Evolutionary conservation across 2,888 invertebrate species (phyloP).

Genomic region (Xestobium rufovillosum): DNA sequence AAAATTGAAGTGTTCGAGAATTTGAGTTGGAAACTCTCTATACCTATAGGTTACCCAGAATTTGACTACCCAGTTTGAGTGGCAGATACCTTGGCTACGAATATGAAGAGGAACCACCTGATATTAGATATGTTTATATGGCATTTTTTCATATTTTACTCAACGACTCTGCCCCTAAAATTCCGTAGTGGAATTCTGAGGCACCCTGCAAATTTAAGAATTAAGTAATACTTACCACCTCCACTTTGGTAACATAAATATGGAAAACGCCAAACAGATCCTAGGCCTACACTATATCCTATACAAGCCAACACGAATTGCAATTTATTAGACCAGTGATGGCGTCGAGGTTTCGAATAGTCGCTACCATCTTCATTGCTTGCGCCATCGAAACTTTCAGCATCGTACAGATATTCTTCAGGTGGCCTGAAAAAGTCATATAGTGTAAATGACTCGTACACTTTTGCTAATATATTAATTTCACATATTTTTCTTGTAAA

Average conservation of each 20-base stretch:
- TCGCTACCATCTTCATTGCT: slow-evolving; percentile 63
- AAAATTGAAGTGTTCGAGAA: too few species aligned
- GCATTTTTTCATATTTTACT: too few species aligned
- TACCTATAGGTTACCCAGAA: too few species aligned
- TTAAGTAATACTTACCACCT: slow-evolving; percentile 79
- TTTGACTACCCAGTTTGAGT: too few species aligned
- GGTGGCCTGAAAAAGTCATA: slow-evolving; percentile 60
- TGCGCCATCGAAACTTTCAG: slow-evolving; percentile 66
- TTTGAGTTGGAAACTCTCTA: too few species aligned
- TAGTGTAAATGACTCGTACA: too few species aligned
- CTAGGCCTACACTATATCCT: slow-evolving; percentile 82
- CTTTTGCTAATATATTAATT: background rate
- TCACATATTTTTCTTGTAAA: background rate
- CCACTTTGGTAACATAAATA: slow-evolving; percentile 88
- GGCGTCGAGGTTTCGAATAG: slow-evolving; percentile 67
- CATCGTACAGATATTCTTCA: slow-evolving; percentile 66
- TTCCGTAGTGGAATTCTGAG: too few species aligned
- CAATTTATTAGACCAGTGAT: slow-evolving; percentile 82
- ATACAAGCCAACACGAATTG: slow-evolving; percentile 85
- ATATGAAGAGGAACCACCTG: too few species aligned
- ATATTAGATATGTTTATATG: too few species aligned
- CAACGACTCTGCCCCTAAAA: too few species aligned
- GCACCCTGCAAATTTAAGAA: too few species aligned
- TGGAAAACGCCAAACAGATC: slow-evolving; percentile 89
- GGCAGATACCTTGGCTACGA: too few species aligned